These are phyloP conservation scores for Macrostomum cliftonense DNA, from an alignment of 2,888 invertebrate genomes.

Conservation along the genomic window DNA sequence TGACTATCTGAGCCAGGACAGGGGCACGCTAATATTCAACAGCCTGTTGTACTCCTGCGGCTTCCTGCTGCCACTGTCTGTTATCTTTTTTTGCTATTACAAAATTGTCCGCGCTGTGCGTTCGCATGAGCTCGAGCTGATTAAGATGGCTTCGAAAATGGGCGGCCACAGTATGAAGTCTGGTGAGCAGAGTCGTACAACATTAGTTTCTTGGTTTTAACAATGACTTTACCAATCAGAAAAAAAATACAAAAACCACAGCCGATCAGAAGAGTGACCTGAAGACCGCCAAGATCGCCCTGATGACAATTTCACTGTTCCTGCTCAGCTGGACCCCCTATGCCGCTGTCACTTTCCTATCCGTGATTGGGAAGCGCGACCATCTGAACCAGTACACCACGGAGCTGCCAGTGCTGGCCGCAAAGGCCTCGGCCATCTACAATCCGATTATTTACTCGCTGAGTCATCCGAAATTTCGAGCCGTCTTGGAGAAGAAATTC, in stretches of 20 bases:
- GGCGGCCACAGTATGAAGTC: constrained; percentile 21
- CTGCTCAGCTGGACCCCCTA: constrained; percentile 84
- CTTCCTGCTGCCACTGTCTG: constrained; percentile 54
- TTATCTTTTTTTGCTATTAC: constrained; percentile 68
- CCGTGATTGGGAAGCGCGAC: constrained; percentile 22
- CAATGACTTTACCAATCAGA: too few species aligned
- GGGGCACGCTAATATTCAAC: constrained; percentile 47
- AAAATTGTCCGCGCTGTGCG: constrained; percentile 56
- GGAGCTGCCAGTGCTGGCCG: constrained; percentile 52
- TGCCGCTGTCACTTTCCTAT: constrained; percentile 48
- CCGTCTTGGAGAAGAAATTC: constrained; percentile 50
- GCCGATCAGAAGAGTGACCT: constrained; percentile 21
- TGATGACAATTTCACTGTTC: constrained; percentile 73
- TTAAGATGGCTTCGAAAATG: constrained; percentile 35
- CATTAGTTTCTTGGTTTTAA: too few species aligned
- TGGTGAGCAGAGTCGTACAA: constrained; percentile 16
- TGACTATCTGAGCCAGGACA: constrained; percentile 52
- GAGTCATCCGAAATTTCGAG: constrained; percentile 54
- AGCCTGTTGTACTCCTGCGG: constrained; percentile 55
- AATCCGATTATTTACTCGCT: constrained; percentile 52
- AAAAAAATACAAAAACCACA: not conserved
- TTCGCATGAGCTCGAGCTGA: constrained; percentile 38
- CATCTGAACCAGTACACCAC: constrained; percentile 24
- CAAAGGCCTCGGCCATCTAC: constrained; percentile 74
- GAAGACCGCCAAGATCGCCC: constrained; percentile 48